Evolutionary conservation across 2,888 invertebrate species (phyloP), one percentile per base, ranked within the genome.

Genomic region (Liposcelis brunnea): DNA sequence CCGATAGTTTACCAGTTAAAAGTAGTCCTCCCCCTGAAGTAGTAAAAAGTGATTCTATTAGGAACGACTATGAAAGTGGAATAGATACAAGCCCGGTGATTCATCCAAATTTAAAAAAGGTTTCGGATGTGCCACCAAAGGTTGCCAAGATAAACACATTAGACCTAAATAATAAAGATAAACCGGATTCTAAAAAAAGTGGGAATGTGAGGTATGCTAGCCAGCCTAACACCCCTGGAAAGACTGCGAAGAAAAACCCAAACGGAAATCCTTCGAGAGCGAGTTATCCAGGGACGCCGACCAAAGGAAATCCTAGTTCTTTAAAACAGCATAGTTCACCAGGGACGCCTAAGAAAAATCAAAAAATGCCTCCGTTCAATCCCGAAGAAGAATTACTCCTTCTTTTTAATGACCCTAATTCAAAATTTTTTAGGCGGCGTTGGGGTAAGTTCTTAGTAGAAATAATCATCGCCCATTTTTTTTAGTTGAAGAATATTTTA

Each of bases 201-300:
- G 26, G 26, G 4, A 26, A 26, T 26, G 26, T 26, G 26, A 26
- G 26, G 8, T 26, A 26, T 26, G 26, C 26, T 26, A 26, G 26
- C 8, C 26, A 26, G 8, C 26, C 26, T 6, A 26, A 26, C 8
- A 26, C 26, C 8, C 26, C 26, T 8, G 26, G 26, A 26, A 26
- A 26, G 26, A 26, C 26, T 8, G 5, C 26, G 5, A 26, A 26
- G 8, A 26, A 8, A 26, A 26, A 4, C 8, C 5, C 5, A 16
- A 6, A 4, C 7, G 35, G 5, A 16, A 40, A 40, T 40, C 5
- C 7, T 11, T 6, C 15, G 11, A 5, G 35, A 10, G 19, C 40
- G 18, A 40, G 40, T 19, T 40, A 40, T 19, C 40, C 40, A 19
- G 40, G 40, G 7, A 40, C 40, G n/a, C 40, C 40, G 6, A 40